Evolutionary conservation across 2,888 invertebrate species (phyloP), one percentile per base, ranked within the genome.

Genomic region (Aleiodes leptofemur): DNA sequence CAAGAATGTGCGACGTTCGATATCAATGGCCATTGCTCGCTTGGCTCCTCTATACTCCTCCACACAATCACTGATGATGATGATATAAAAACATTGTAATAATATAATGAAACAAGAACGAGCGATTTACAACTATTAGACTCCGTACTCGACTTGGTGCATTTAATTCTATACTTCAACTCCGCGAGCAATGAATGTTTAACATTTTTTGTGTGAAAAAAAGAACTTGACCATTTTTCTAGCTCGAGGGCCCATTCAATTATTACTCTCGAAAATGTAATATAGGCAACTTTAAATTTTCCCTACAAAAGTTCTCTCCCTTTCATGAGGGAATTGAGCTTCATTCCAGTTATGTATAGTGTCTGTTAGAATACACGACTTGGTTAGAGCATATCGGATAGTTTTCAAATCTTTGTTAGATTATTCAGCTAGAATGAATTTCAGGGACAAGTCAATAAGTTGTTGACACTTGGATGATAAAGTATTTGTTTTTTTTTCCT

Each of bases 1-100:
- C 74, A 76, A 78, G 80, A 79, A 80, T 80, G 79, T n/a, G n/a
- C 74, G 69, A 76, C 68, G 77, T 57, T 75, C 73, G 77, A 79
- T 79, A 76, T 73, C 78, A 79, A 79, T 75, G 78, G 77, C 72
- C 61, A 68, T 56, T 69, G 69, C 51, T 14, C 74, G 56, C 14
- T 72, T 38, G 55, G 29, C 71, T 23, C 23, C 51, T 69, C 23
- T 69, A 16, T 71, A 72, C 72, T 73, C 68, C 50, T 69, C 73
- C 34, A 31, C 50, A 53, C 73, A 69, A 23, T 57, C 57, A 31
- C 56, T 29, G 56, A 55, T 55, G 11, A 61, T 53, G 23, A 23
- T 23, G 23, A 61, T 11, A 9, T 3, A 14, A 7, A 38, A 38
- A 38, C 5, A 38, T 38, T 38, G 8, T 38, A 38, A 38, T 38